These are phyloP conservation scores for Antedon bifida DNA, from an alignment of 35 echinoderm and acorn worm species.

Conservation along the genomic window DNA sequence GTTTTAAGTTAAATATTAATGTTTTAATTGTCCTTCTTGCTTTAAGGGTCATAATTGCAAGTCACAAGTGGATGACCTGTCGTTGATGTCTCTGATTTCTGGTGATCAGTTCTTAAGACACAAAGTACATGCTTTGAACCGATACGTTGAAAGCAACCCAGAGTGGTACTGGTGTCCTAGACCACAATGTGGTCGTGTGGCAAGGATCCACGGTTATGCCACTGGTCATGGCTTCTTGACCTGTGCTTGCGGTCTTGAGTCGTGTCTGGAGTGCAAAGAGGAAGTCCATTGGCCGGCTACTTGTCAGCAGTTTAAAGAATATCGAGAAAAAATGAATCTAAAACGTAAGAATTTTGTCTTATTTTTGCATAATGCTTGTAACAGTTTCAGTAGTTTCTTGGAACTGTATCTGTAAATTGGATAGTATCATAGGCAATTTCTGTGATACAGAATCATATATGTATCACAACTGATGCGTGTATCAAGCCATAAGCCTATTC, in stretches of 20 bases:
- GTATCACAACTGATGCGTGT: too few species aligned
- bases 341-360: slow-evolving; percentile 17
- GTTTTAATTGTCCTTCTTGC: background rate
- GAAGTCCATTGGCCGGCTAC: slow-evolving; percentile 85
- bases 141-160: slow-evolving; percentile 23
- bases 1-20: background rate
- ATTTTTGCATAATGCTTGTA: too few species aligned
- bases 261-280: slow-evolving; percentile 68
- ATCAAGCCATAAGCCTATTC: too few species aligned
- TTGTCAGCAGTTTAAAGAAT: slow-evolving; percentile 59
- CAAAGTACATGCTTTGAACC: slow-evolving; percentile 12
- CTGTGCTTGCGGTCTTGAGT: slow-evolving; percentile 71
- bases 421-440: too few species aligned
- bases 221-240: slow-evolving; percentile 21
- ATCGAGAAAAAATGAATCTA: slow-evolving; percentile 19
- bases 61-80: slow-evolving; percentile 36
- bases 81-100: slow-evolving; percentile 47
- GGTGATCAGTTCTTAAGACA: slow-evolving; percentile 25
- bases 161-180: slow-evolving; percentile 62
- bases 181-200: slow-evolving; percentile 28
- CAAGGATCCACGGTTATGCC: background rate
- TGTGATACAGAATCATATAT: too few species aligned
- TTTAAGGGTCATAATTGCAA: slow-evolving; percentile 56
- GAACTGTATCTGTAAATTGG: too few species aligned
- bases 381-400: too few species aligned